Conservation (phyloP, 2,797 vertebrate species). For the Sylvia borin region DNA sequence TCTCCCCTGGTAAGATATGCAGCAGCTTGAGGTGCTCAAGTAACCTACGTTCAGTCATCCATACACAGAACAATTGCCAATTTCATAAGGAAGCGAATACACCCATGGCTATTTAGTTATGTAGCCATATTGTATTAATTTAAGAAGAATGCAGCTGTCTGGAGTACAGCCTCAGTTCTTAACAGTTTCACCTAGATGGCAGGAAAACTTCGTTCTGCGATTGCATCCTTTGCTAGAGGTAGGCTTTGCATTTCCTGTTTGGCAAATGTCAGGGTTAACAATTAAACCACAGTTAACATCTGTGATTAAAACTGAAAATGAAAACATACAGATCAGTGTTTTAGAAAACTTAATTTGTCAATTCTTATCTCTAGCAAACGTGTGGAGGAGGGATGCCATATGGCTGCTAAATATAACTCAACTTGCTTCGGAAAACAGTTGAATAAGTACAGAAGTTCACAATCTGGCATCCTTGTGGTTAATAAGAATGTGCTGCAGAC, state of each 20-base stretch:
- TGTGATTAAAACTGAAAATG: background rate
- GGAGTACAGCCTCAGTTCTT: background rate
- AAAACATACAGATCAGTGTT: slow-evolving; percentile 4
- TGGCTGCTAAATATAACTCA: slow-evolving; percentile 62
- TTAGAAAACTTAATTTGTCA: slow-evolving; percentile 43
- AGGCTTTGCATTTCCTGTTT: background rate
- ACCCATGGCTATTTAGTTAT: background rate
- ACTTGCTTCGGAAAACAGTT: slow-evolving; percentile 21
- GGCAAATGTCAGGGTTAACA: background rate
- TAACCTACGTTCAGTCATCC: background rate
- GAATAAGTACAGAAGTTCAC: slow-evolving; percentile 45
- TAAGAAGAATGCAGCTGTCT: background rate
- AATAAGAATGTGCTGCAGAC: background rate
- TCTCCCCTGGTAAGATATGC: background rate
- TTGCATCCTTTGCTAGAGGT: background rate
- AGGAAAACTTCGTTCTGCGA: background rate
- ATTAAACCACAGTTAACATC: background rate
- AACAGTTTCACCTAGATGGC: background rate
- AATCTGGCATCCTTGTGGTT: slow-evolving; percentile 16
- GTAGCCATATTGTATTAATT: background rate
- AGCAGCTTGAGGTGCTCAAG: background rate
- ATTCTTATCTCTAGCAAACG: background rate
- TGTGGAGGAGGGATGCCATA: slow-evolving; percentile 56
- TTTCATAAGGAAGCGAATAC: background rate
- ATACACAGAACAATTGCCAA: background rate